Conservation (phyloP, 2,888 invertebrate species). For the Tortricodes alternella region DNA sequence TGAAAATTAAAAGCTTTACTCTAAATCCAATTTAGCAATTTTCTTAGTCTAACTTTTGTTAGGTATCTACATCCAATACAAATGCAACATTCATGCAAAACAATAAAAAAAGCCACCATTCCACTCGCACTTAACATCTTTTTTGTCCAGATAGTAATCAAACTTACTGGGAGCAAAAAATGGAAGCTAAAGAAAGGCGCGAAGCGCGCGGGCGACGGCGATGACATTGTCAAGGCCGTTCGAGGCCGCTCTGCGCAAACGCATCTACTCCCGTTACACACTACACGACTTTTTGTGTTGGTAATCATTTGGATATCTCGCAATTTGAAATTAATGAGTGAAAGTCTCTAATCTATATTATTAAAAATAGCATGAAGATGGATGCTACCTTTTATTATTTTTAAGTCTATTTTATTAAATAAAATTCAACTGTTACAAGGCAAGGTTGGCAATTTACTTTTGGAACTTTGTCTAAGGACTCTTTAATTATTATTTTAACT, state of each 20-base stretch:
- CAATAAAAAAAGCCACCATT: background rate
- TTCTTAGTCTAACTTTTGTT: too few relatives aligned
- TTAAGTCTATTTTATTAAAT: too few relatives aligned
- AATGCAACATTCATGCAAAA: too few relatives aligned
- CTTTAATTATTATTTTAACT: too few relatives aligned
- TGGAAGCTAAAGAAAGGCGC: constrained; percentile 29
- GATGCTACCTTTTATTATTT: too few relatives aligned
- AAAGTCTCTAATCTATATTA: background rate
- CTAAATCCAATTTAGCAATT: too few relatives aligned
- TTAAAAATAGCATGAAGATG: too few relatives aligned
- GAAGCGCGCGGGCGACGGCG: constrained; percentile 36
- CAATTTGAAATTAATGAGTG: constrained; percentile 1
- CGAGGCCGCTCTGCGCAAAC: constrained; percentile 47
- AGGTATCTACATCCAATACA: too few relatives aligned
- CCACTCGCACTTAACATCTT: constrained; percentile 10
- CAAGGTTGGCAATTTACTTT: too few relatives aligned
- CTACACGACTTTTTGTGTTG: constrained; percentile 43
- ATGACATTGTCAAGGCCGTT: constrained; percentile 76
- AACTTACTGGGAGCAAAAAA: constrained; percentile 30
- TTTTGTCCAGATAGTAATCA: constrained; percentile 27
- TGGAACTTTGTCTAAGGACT: too few relatives aligned
- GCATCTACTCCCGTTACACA: constrained; percentile 48
- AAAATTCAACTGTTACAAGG: too few relatives aligned
- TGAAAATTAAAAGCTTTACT: too few relatives aligned
- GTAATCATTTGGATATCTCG: background rate